phyloP scores from a whole-genome alignment of 2,113 vertebrate genomes.

The Craseonycteris thonglongyai region DNA sequence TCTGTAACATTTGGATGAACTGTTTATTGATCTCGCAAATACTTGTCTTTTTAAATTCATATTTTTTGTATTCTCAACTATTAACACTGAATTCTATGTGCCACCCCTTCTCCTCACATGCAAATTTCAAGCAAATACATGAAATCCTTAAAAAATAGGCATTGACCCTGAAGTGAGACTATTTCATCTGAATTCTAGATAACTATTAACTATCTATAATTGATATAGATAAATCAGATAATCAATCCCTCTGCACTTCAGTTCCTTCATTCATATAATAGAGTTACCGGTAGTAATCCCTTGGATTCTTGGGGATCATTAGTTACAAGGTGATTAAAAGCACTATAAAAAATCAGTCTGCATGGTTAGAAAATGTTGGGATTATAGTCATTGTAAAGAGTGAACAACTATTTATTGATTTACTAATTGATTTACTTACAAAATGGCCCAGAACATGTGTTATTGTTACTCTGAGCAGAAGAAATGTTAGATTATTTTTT shows the following conservation, averaged over 20 bases:
- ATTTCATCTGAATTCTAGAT: neutral
- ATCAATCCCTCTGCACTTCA: neutral
- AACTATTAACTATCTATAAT: neutral
- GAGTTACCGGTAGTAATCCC: neutral
- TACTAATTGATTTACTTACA: neutral
- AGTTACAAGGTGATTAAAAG: neutral
- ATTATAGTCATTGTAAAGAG: neutral
- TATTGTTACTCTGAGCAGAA: neutral
- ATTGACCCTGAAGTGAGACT: neutral
- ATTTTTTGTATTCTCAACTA: neutral
- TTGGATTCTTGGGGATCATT: neutral
- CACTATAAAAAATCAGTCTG: neutral
- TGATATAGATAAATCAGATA: neutral
- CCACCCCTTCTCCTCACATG: fast-evolving
- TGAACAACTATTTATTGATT: neutral
- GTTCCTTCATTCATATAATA: neutral
- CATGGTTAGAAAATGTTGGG: neutral
- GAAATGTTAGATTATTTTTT: neutral
- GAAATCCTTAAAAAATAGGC: neutral
- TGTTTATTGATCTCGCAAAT: neutral
- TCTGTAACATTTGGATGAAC: neutral
- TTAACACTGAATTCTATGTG: neutral
- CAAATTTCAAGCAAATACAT: neutral
- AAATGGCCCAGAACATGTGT: neutral
- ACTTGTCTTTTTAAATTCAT: neutral